These are phyloP conservation scores for Microcebus tavaratra DNA, from an alignment of 2,113 vertebrate species.

Conservation along the genomic window DNA sequence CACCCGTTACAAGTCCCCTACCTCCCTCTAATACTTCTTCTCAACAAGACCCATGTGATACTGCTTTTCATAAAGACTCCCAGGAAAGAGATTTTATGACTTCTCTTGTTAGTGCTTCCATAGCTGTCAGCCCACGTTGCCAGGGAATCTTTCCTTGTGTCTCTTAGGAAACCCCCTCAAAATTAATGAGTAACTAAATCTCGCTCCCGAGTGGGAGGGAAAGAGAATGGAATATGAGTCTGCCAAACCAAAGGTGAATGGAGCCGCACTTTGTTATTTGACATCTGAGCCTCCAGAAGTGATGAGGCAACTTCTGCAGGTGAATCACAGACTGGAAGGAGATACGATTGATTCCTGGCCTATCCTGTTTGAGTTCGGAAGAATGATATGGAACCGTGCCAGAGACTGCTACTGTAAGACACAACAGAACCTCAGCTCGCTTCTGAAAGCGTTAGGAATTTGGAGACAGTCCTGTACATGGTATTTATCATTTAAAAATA, in stretches of 20 bases:
- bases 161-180: constrained; percentile 67
- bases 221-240: constrained; percentile 33
- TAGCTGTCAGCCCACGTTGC: constrained; percentile 55
- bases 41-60: constrained; percentile 54
- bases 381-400: neutral
- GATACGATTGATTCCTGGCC: neutral
- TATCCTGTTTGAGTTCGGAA: neutral
- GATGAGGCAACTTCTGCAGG: neutral
- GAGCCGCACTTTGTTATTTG: neutral
- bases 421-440: neutral
- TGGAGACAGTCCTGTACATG: neutral
- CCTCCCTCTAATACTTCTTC: neutral
- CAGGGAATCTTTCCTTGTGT: constrained; percentile 61
- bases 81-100: constrained; percentile 46
- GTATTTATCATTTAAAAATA: neutral
- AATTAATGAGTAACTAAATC: constrained; percentile 68
- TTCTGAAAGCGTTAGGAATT: neutral
- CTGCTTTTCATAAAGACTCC: constrained; percentile 50
- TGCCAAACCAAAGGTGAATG: constrained; percentile 28
- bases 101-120: constrained; percentile 59
- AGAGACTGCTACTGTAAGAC: neutral
- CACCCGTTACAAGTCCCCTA: neutral
- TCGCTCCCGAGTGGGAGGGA: constrained; percentile 59
- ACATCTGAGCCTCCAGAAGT: constrained; percentile 9
- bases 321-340: constrained; percentile 45